Conservation (phyloP, 2,797 vertebrate genomes). For the Poeciliopsis gracilis region DNA sequence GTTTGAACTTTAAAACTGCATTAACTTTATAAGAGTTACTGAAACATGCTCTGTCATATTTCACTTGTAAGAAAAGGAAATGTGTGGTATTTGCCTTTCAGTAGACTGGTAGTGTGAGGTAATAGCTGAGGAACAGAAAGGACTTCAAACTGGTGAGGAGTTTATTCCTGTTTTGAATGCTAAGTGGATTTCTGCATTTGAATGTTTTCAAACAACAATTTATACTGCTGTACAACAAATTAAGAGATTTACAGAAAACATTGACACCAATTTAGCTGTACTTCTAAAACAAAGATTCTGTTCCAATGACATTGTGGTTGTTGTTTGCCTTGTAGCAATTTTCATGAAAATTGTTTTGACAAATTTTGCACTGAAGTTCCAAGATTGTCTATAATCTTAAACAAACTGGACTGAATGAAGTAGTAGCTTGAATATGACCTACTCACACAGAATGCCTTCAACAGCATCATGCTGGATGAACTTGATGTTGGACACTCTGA, state of each 20-base stretch:
- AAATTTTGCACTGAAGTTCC: background rate
- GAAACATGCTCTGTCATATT: background rate
- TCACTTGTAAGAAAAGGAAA: background rate
- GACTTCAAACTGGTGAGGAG: no score
- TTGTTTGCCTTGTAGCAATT: background rate
- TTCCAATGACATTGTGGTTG: background rate
- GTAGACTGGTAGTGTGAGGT: background rate
- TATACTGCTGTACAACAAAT: background rate
- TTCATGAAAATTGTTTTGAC: background rate
- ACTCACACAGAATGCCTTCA: constrained; percentile 96
- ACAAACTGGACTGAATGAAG: background rate
- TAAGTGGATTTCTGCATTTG: background rate
- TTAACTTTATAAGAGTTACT: background rate
- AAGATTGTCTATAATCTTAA: background rate
- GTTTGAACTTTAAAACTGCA: background rate
- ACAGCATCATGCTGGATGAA: constrained; percentile 92
- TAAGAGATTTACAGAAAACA: background rate
- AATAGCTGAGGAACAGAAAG: background rate
- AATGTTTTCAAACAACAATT: background rate
- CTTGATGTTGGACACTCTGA: constrained; percentile 90
- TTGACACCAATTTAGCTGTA: background rate
- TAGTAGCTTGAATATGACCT: background rate
- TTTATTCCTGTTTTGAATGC: background rate
- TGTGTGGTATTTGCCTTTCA: background rate
- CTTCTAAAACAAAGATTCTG: background rate